Evolutionary conservation across 2,113 vertebrate species (phyloP).

Genomic region (Neofelis nebulosa): DNA sequence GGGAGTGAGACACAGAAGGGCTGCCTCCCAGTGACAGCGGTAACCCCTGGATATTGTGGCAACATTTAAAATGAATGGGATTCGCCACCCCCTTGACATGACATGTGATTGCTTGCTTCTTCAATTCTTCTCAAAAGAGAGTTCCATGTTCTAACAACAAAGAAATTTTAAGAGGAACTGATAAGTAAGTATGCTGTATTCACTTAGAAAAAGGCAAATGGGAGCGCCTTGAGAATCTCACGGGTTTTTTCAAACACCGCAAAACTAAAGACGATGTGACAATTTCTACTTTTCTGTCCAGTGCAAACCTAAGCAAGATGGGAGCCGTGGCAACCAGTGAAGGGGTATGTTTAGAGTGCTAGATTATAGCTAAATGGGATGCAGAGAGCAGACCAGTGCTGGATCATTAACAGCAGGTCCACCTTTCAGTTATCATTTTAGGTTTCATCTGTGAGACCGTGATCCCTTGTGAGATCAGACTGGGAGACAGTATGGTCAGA

Average conservation of each 20-base stretch:
- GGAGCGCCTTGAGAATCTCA: conserved; percentile 7
- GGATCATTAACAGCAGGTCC: not conserved
- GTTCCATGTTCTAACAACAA: not conserved
- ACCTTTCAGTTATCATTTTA: not conserved
- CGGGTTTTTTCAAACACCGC: not conserved
- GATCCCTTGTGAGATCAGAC: conserved; percentile 20
- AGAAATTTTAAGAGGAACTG: conserved; percentile 17
- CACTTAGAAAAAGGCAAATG: not conserved
- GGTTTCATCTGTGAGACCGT: not conserved
- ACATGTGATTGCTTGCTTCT: conserved; percentile 36
- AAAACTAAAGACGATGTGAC: not conserved
- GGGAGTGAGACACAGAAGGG: not conserved
- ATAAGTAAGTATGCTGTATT: conserved; percentile 21
- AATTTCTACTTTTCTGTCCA: not conserved
- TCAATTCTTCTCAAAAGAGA: conserved; percentile 27
- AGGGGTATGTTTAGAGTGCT: not conserved
- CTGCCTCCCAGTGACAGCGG: not conserved
- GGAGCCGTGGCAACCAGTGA: not conserved
- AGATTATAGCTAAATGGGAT: not conserved
- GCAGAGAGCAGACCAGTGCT: not conserved
- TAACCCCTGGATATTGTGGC: not conserved
- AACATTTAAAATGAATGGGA: conserved; percentile 42
- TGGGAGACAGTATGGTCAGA: fast-evolving
- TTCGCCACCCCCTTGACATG: not conserved
- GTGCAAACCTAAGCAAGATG: not conserved